Evolutionary conservation across 2,113 vertebrate genomes (phyloP).

Genomic region (Labrus mixtus): DNA sequence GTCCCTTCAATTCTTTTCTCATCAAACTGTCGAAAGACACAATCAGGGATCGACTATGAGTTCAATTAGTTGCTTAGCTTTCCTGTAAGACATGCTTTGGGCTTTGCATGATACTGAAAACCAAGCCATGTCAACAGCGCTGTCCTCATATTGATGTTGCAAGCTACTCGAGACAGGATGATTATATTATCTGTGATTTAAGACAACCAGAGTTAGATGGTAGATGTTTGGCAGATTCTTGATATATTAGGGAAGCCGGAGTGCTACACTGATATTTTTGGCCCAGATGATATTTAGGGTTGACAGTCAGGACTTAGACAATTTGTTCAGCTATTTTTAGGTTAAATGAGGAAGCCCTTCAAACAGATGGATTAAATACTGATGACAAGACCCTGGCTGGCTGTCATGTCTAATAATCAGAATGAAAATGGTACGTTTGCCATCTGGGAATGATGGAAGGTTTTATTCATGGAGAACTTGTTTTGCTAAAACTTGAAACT

Average conservation of each 20-base stretch:
- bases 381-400: constrained; percentile 1
- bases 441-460: not conserved
- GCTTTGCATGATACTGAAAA: constrained; percentile 11
- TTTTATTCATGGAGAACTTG: not conserved
- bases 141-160: constrained; percentile 39
- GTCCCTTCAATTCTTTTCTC: not conserved
- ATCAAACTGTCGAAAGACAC: not conserved
- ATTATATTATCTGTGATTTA: constrained; percentile 71
- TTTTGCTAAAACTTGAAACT: not conserved
- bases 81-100: constrained; percentile 14
- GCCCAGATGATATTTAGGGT: constrained; percentile 30
- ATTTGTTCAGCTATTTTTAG: constrained; percentile 25
- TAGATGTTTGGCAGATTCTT: constrained; percentile 58
- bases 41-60: constrained; percentile 11
- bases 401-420: constrained; percentile 6
- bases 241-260: constrained; percentile 53
- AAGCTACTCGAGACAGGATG: constrained; percentile 53
- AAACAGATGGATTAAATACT: constrained; percentile 27
- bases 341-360: constrained; percentile 34
- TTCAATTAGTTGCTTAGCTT: constrained; percentile 29
- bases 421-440: not conserved
- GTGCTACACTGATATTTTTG: constrained; percentile 40
- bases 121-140: constrained; percentile 39
- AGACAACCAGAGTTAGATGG: not conserved
- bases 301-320: constrained; percentile 8